Conservation (phyloP, 2,888 invertebrate genomes). For the Elmis aenea region DNA sequence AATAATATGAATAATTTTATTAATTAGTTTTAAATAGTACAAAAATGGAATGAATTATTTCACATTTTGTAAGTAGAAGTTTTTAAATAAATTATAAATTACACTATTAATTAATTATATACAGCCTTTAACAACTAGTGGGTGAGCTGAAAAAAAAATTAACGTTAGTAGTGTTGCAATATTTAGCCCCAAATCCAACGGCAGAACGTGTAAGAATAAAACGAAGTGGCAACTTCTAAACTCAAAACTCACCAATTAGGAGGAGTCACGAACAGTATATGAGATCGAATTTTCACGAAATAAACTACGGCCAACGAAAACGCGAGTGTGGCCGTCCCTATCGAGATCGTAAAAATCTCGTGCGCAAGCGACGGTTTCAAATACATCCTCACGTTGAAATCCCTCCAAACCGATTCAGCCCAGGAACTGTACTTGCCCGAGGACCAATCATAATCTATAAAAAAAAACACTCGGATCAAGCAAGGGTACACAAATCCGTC, state of each 20-base stretch:
- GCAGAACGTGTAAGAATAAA: conserved; percentile 1
- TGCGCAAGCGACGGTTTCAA: conserved; percentile 62
- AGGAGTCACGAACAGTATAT: conserved; percentile 44
- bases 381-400: conserved; percentile 71
- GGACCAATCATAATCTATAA: conserved; percentile 67
- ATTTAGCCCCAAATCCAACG: no score
- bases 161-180: not conserved
- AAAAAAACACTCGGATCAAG: no score
- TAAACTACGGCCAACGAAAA: conserved; percentile 52
- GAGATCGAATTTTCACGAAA: conserved; percentile 50
- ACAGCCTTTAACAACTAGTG: conserved; percentile 26
- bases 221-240: not conserved
- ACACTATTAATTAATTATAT: no score
- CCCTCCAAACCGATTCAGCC: conserved; percentile 83
- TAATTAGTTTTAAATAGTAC: no score
- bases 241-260: conserved; percentile 14
- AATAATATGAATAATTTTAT: no score
- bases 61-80: no score
- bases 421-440: conserved; percentile 78
- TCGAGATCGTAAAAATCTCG: conserved; percentile 52
- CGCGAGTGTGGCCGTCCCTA: conserved; percentile 50
- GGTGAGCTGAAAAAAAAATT: conserved; percentile 20
- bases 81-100: no score
- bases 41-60: no score
- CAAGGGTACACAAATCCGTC: no score